Conservation (phyloP, 2,113 vertebrate genomes). For the Camelus dromedarius region DNA sequence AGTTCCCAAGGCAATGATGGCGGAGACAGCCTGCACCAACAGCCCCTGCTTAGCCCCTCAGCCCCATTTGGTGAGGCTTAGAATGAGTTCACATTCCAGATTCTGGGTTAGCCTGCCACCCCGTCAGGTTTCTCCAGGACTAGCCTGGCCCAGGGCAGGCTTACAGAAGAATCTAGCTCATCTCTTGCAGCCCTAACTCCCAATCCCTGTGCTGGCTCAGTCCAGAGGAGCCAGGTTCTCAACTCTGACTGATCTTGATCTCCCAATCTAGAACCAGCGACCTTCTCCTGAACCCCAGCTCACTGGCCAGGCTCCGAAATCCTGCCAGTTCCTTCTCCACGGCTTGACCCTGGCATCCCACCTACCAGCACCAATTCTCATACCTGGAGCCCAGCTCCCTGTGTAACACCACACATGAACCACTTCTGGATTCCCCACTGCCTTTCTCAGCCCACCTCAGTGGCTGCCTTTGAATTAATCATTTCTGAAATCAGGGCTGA, state of each 20-base stretch:
- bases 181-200: not conserved
- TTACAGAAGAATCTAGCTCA: not conserved
- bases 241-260: not conserved
- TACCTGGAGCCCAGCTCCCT: not conserved
- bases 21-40: not conserved
- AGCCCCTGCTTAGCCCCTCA: not conserved
- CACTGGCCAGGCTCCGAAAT: not conserved
- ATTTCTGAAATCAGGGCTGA: not conserved
- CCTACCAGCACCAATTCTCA: not conserved
- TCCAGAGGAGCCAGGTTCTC: not conserved
- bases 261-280: not conserved
- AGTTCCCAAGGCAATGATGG: not conserved
- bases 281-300: not conserved
- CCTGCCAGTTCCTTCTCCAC: not conserved
- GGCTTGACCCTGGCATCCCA: no score
- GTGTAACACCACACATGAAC: not conserved
- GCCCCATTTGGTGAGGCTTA: not conserved
- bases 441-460: not conserved
- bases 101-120: not conserved
- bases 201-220: not conserved
- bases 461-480: not conserved
- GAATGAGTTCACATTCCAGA: not conserved
- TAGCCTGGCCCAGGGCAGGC: no score
- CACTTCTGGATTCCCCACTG: not conserved
- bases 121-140: not conserved